A percentile compares a stretch with the other conserved stretches of the same genome.
Evolutionary conservation across 2,888 invertebrate genomes (phyloP).

Genomic region (Kryphioiulus occultus): DNA sequence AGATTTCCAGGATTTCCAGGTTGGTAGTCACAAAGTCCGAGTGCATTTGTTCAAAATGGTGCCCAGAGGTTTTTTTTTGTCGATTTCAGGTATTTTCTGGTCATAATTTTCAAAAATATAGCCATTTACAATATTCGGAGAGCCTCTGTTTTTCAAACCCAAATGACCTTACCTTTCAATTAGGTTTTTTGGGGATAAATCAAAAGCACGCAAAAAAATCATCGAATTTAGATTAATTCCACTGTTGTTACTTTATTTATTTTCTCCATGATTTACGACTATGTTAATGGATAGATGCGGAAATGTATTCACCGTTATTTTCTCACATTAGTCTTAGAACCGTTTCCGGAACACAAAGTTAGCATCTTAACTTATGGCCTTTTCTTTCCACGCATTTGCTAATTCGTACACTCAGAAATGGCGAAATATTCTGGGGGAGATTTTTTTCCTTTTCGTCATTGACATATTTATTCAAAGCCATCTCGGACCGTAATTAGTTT

Average conservation of each 20-base stretch:
- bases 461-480: conserved; percentile 30
- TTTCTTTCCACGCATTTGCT: background rate
- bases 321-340: no score
- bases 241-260: background rate
- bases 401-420: background rate
- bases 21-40: no score
- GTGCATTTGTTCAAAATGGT: no score
- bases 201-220: background rate
- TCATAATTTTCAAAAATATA: no score
- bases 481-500: conserved; percentile 7
- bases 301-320: no score
- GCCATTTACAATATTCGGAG: no score
- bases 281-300: background rate
- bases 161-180: background rate
- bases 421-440: background rate
- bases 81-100: no score
- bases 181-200: background rate
- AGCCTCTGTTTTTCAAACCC: no score
- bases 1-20: no score
- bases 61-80: no score
- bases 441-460: background rate
- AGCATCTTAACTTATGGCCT: no score
- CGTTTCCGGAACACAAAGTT: no score
- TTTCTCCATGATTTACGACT: background rate
- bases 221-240: background rate